Conservation (phyloP, 2,888 invertebrate genomes). For the Sphaerophoria rueppellii region DNA sequence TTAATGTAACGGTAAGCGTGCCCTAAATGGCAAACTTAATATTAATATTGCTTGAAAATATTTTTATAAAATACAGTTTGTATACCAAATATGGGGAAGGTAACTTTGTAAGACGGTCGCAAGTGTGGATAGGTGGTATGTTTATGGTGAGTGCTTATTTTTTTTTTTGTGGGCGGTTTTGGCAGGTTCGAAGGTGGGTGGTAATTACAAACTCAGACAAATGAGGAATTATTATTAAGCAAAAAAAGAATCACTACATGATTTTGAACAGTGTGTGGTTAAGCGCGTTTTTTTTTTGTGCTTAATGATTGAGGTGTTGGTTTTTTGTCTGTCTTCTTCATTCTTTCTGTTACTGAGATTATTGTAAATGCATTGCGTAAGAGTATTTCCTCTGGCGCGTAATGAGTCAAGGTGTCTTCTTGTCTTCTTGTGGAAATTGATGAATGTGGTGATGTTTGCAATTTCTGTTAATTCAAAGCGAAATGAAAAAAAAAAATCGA, state of each 20-base stretch:
- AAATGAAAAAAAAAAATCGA: conserved; percentile 33
- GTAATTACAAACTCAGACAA: conserved; percentile 62
- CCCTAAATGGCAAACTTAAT: conserved; percentile 45
- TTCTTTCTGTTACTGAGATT: conserved; percentile 33
- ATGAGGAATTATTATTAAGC: conserved; percentile 35
- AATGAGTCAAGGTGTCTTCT: conserved; percentile 68
- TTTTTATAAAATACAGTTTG: conserved; percentile 26
- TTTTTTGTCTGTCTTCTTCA: not conserved
- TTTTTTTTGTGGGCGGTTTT: conserved; percentile 53
- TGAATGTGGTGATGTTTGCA: conserved; percentile 48
- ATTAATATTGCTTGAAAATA: not conserved
- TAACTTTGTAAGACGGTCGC: conserved; percentile 33
- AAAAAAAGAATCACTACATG: conserved; percentile 7
- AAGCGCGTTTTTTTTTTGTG: not conserved
- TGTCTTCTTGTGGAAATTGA: conserved; percentile 53
- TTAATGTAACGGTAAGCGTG: conserved; percentile 48
- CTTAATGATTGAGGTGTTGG: conserved; percentile 29
- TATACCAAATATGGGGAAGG: conserved; percentile 60
- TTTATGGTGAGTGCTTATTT: conserved; percentile 18
- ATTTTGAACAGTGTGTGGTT: conserved; percentile 28
- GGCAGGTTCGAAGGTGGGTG: conserved; percentile 56
- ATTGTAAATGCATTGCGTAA: conserved; percentile 67
- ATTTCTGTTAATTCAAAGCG: conserved; percentile 32
- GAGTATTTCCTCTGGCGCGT: conserved; percentile 51
- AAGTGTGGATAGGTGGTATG: conserved; percentile 12